Evolutionary conservation across 2,797 vertebrate genomes (phyloP).

Genomic region (Potorous gilbertii): DNA sequence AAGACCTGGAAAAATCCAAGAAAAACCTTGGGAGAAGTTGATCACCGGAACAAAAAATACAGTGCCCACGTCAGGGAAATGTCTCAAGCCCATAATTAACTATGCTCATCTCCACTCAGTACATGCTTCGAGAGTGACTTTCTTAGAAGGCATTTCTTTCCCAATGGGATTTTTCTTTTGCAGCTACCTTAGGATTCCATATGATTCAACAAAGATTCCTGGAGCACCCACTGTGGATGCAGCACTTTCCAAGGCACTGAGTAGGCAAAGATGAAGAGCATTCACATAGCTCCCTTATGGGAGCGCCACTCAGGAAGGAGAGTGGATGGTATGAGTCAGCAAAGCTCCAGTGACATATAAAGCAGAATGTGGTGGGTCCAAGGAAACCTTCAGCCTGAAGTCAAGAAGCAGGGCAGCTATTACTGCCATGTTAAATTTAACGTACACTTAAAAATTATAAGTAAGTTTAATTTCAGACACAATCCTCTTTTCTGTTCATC

Average conservation of each 20-base stretch:
- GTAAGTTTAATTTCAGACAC: background rate
- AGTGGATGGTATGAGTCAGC: background rate
- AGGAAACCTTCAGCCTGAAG: background rate
- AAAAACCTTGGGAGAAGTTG: background rate
- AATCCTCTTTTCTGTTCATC: background rate
- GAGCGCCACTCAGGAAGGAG: background rate
- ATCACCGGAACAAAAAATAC: slow-evolving; percentile 5
- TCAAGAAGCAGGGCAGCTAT: background rate
- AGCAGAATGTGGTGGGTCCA: background rate
- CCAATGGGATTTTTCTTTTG: slow-evolving; percentile 37
- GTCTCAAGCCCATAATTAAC: background rate
- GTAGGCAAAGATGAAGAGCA: background rate
- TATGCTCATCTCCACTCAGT: background rate
- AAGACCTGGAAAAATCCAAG: slow-evolving; percentile 27
- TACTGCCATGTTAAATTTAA: background rate
- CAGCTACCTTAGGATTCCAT: background rate
- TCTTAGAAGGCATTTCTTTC: slow-evolving; percentile 39
- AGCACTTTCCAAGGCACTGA: background rate
- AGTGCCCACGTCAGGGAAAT: slow-evolving; percentile 5
- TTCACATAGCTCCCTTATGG: background rate
- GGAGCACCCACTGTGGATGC: background rate
- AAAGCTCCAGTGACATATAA: background rate
- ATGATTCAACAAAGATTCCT: background rate
- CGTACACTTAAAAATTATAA: background rate
- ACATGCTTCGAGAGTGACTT: slow-evolving; percentile 1